Evolutionary conservation across 2,888 invertebrate genomes (phyloP), one percentile per base, ranked within the genome.

Genomic region (Diarsia mendica): DNA sequence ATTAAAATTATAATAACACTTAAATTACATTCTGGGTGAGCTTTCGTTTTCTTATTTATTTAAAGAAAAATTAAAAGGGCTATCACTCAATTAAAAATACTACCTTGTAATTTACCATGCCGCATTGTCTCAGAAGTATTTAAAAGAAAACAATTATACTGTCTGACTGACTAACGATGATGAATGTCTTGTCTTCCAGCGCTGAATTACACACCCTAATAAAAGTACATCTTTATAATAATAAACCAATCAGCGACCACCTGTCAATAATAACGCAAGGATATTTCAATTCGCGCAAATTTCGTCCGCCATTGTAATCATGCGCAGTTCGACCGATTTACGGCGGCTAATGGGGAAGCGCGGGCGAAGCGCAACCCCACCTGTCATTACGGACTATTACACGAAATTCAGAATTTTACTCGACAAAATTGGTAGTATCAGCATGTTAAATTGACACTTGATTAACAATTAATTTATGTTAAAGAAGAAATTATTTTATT

Each of bases 321-420:
- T 77, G 79, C 53, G 72, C 77, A 84, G 78, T 85, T 79, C 78
- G 61, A 20, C 60, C 75, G 77, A 79, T 87, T 88, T 87, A 85
- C 79, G 61, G 80, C 75, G 67, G 15, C 77, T 88, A 88, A 87
- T 87, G 64, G 83, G 58, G 58, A 68, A 53, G 80, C 79, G 82
- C 80, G 44, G 10, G 68, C 83, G 75, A 79, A 71, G 39, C 13
- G 51, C 63, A 46, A 75, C 75, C 64, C 53, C 75, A 74, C 67
- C 84, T 85, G 79, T 87, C 84, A 85, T 85, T 87, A 86, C 67
- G 10, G 64, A 76, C 76, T 76, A 85, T 85, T 85, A 85, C 73
- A n/a, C 39, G 53, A 73, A 76, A 77, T 72, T 39, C 28, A 48
- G 74, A 82, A 79, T 79, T 82, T 82, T 71, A 85, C 74, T 81